Percentiles rank a stretch among this genome's conserved stretches.
These are phyloP conservation scores for Carcharodon carcharias DNA, from an alignment of 2,797 vertebrate species.

Conservation along the genomic window DNA sequence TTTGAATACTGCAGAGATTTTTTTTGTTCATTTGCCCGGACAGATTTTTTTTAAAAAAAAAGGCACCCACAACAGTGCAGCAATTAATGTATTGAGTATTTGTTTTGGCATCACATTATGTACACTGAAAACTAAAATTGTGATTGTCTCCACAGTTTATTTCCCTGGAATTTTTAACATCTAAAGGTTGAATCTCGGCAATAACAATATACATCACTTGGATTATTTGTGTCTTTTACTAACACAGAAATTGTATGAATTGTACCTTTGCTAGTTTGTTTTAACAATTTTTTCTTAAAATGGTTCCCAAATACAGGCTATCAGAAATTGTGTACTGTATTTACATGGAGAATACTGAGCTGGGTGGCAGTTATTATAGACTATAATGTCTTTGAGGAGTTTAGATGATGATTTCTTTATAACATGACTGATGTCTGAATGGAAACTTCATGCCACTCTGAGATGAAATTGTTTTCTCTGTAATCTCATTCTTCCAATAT, in stretches of 20 bases:
- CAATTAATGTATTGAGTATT: background rate
- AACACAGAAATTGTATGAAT: background rate
- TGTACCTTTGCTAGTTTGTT: background rate
- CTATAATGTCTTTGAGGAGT: background rate
- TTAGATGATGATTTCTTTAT: background rate
- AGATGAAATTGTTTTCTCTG: background rate
- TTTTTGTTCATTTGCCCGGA: background rate
- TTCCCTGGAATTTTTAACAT: background rate
- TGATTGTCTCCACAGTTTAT: background rate
- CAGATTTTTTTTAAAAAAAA: background rate
- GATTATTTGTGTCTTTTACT: background rate
- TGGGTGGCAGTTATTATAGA: background rate
- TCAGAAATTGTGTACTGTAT: background rate
- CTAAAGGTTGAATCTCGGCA: background rate
- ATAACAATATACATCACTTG: background rate
- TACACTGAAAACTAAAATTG: background rate
- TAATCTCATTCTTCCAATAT: background rate
- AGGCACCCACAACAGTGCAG: background rate
- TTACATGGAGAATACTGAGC: background rate
- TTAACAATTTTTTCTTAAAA: background rate
- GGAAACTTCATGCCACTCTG: background rate
- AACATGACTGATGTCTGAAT: background rate
- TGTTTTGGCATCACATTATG: background rate
- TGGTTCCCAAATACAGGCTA: background rate
- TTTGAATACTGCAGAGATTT: background rate